Conservation (phyloP, 2,113 vertebrate species). For the Pomatostomus ruficeps region DNA sequence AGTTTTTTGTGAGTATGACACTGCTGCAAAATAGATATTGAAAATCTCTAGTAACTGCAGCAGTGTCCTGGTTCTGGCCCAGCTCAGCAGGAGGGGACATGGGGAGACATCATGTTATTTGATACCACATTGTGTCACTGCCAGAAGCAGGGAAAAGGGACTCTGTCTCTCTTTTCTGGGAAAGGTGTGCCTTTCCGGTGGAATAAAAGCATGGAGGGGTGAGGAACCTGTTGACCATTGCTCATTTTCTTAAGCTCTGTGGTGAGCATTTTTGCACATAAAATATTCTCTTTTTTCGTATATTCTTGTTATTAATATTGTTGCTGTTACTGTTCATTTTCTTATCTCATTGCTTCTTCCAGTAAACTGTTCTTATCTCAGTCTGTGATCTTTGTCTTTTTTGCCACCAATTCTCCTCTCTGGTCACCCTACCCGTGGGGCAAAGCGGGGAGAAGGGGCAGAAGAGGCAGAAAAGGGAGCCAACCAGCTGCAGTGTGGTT, state of each 20-base stretch:
- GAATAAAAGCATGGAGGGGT: background rate
- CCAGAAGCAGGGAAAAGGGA: background rate
- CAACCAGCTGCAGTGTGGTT: fast-evolving
- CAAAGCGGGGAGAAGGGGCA: fast-evolving
- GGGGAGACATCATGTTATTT: fast-evolving
- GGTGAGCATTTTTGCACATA: background rate
- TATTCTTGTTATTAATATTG: background rate
- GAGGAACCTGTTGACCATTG: too few species aligned
- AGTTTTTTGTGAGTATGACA: background rate
- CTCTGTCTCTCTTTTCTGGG: background rate
- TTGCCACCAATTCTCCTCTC: background rate
- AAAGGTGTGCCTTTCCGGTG: background rate
- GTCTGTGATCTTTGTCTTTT: background rate
- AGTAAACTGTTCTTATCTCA: background rate
- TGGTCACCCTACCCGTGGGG: background rate
- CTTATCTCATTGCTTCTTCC: background rate
- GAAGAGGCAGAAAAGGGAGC: background rate
- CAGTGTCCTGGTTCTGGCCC: background rate
- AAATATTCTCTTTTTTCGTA: background rate
- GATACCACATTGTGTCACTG: background rate
- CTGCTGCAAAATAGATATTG: background rate
- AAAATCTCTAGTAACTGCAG: background rate
- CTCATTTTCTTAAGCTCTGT: background rate
- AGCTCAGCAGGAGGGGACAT: background rate
- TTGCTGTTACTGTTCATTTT: background rate